Evolutionary conservation across 1,140 invertebrate species (phyloP), one percentile per base, ranked within the genome.

Genomic region (Lanistes nyassanus): DNA sequence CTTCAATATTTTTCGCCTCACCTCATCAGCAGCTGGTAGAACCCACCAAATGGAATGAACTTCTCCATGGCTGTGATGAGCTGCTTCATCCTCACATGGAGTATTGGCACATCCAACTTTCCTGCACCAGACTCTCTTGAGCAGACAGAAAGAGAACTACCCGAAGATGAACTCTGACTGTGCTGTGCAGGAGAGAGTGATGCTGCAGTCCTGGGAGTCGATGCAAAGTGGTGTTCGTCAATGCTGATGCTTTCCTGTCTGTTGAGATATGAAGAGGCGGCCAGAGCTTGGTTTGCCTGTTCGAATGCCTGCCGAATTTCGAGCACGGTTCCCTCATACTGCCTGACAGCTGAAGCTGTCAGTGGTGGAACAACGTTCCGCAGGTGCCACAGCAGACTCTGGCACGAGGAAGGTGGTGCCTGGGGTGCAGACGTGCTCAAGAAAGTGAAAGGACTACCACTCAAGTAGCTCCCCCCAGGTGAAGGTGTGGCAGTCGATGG

Each of bases 41-140:
- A n/a, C n/a, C 86, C 86, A 23, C 77, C 80, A 23, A 74, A 53
- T 53, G 84, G 84, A 1, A 86, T 74, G 60, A 80, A 78, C 70
- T 83, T 84, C 74, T 86, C 80, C 76, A 85, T 73, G n/a, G 71
- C 74, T 64, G 75, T 64, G 55, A 87, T 84, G 23, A 87, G 69
- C 6, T 79, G 78, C 56, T 85, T 86, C 77, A 87, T 76, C 13
- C 80, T 78, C 36, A 47, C 77, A 69, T 86, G 84, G 4, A 86
- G 72, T 1, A 77, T 76, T 34, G 79, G 83, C 42, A 51, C 68
- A 55, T 72, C 70, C 23, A 60, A n/a, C 55, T 31, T 60, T 26
- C 13, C 70, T 34, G 51, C 36, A 21, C 2, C 26, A 60, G 56
- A n/a, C 37, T 72, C 70, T 19, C 37, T 60, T 16, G 70, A 72